Conservation (phyloP, 1,140 invertebrate genomes). For the Pseudomyrmex sp. region DNA sequence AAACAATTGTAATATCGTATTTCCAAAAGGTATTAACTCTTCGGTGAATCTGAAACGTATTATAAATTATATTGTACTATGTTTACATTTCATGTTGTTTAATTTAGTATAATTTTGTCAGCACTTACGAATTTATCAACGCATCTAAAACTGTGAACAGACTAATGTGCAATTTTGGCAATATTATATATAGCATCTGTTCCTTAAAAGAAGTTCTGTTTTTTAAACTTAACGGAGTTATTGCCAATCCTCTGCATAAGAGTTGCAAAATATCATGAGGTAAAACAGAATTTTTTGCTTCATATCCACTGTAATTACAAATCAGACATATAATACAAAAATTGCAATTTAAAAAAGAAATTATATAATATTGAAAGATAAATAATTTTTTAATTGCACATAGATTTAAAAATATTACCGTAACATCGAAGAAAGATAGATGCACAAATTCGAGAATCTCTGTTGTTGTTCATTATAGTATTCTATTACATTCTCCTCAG, state of each 20-base stretch:
- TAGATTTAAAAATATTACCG: slow-evolving; percentile 66
- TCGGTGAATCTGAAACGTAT: slow-evolving; percentile 65
- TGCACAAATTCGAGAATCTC: slow-evolving; percentile 78
- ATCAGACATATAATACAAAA: slow-evolving; percentile 14
- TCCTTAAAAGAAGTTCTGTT: slow-evolving; percentile 68
- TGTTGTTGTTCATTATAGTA: slow-evolving; percentile 74
- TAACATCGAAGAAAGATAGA: slow-evolving; percentile 77
- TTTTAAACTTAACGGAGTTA: slow-evolving; percentile 72
- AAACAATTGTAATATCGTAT: slow-evolving; percentile 64
- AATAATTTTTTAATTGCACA: slow-evolving; percentile 34
- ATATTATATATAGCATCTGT: slow-evolving; percentile 73
- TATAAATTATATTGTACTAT: not conserved
- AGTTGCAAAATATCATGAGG: slow-evolving; percentile 75
- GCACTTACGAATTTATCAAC: slow-evolving; percentile 76
- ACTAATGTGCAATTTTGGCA: slow-evolving; percentile 75
- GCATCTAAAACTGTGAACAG: slow-evolving; percentile 75
- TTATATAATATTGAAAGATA: not conserved
- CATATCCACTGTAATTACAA: slow-evolving; percentile 69
- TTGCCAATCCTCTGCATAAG: slow-evolving; percentile 74
- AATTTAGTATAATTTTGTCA: not conserved
- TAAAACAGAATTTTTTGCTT: slow-evolving; percentile 72
- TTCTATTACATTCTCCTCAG: slow-evolving; percentile 73
- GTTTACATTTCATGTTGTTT: not conserved
- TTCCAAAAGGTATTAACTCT: slow-evolving; percentile 67
- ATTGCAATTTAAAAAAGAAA: not conserved